Base-by-base conservation (phyloP, 2,888 invertebrate species). In the Coelinius sp. region DNA sequence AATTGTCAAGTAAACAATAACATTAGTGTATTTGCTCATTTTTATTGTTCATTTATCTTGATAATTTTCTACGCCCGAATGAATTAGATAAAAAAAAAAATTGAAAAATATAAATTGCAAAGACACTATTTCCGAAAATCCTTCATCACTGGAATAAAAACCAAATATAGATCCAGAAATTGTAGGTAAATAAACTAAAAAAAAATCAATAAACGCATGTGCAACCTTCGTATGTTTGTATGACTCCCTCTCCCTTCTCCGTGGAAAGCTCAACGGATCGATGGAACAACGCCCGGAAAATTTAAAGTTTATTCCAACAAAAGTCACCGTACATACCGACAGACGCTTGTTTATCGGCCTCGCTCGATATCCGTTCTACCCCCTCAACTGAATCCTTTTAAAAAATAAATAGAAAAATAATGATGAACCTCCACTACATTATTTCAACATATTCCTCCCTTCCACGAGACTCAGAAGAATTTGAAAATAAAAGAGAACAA, bases 261-360 rank as follows among this genome's bases (percentile, higher is more conserved):
- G 20, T 20, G 20, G 35, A 27, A 59, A 56, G 31, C 0, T 17
- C 20, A 59, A n/a, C 17, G 59, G 59, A 59, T 59, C 59, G 59
- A 59, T 59, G 17, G 31, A 59, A 59, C 59, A 35, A 59, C 59
- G 59, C 59, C 59, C 59, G 59, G 59, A 59, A 31, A 35, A 17
- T 49, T 35, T 49, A 6, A 14, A 59, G 59, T 59, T 59, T 59
- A 59, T 17, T 10, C 35, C 14, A 49, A 35, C 59, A 59, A 59
- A 31, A 31, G 56, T 56, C 56, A 52, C 52, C 52, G 56, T 31
- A 17, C 56, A 31, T 56, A 56, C 56, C 56, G 56, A 59, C 56
- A 20, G 59, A n/a, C 56, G 31, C 59, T 59, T 35, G 31, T 35
- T 59, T 59, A 59, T 59, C 59, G 59, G 59, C 59, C 56, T 52